phyloP scores from a whole-genome alignment of 1,140 invertebrate species.

The Camponotus floridanus region DNA sequence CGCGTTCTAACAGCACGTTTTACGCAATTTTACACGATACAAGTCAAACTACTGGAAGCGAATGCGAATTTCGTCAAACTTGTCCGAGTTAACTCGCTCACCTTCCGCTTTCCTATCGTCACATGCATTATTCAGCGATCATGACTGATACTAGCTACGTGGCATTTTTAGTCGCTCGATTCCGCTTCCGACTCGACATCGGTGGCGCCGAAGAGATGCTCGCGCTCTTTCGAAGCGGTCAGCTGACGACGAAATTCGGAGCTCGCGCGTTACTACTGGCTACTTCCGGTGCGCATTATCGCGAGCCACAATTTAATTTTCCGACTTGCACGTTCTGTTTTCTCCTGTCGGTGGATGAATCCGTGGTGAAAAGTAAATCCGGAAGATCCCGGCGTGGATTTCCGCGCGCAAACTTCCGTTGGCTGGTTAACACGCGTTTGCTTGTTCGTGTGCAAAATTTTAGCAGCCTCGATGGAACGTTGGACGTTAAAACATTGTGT shows the following conservation, averaged over 20 bases:
- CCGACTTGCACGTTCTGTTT: not conserved
- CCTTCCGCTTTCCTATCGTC: slow-evolving; percentile 15
- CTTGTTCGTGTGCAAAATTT: not conserved
- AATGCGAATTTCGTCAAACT: slow-evolving; percentile 51
- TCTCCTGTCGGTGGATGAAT: not conserved
- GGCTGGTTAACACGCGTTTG: not conserved
- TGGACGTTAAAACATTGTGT: not conserved
- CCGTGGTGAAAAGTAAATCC: not conserved
- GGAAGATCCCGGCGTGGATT: not conserved
- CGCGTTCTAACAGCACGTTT: slow-evolving; percentile 70
- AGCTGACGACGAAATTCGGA: slow-evolving; percentile 19
- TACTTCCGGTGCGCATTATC: slow-evolving; percentile 9
- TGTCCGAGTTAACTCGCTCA: slow-evolving; percentile 20
- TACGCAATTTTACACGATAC: slow-evolving; percentile 61
- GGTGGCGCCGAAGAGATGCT: slow-evolving; percentile 54
- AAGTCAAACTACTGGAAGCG: not conserved
- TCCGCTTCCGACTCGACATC: slow-evolving; percentile 72
- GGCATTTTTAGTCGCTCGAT: slow-evolving; percentile 76
- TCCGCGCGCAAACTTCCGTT: not conserved
- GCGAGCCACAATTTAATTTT: not conserved
- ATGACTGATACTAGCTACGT: slow-evolving; percentile 83
- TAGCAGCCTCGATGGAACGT: not conserved
- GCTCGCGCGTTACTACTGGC: not conserved
- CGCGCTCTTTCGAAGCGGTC: slow-evolving; percentile 50
- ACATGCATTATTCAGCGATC: slow-evolving; percentile 84